A percentile compares a stretch with the other conserved stretches of the same genome.
These are phyloP conservation scores for Dysdera silvatica DNA, from an alignment of 1,140 invertebrate genomes.

Conservation along the genomic window DNA sequence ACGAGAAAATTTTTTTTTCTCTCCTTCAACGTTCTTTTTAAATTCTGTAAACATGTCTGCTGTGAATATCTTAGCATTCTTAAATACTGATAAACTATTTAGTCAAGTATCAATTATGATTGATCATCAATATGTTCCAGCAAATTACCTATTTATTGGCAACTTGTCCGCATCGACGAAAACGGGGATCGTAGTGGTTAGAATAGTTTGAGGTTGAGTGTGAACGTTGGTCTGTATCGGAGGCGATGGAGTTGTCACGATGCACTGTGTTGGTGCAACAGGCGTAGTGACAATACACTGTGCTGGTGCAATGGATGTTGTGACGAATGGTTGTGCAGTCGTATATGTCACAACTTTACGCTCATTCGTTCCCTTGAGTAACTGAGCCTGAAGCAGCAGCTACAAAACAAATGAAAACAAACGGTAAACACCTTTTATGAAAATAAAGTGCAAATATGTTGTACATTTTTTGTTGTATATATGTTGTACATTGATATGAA, in stretches of 20 bases:
- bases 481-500: too few relatives aligned
- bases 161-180: slow-evolving; percentile 27
- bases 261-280: slow-evolving; percentile 15
- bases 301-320: slow-evolving; percentile 5
- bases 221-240: slow-evolving; percentile 17
- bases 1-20: too few relatives aligned
- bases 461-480: too few relatives aligned
- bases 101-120: not conserved
- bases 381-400: slow-evolving; percentile 26
- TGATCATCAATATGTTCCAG: not conserved
- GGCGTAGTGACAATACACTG: slow-evolving; percentile 1
- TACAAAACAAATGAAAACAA: slow-evolving; percentile 6
- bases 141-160: slow-evolving; percentile 20
- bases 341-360: slow-evolving; percentile 22
- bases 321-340: slow-evolving; percentile 11
- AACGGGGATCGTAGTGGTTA: slow-evolving; percentile 27
- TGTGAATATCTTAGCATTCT: not conserved
- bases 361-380: slow-evolving; percentile 22
- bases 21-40: too few relatives aligned
- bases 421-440: too few relatives aligned
- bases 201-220: slow-evolving; percentile 14
- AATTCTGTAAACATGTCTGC: not conserved
- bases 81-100: not conserved
- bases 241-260: slow-evolving; percentile 7
- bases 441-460: too few relatives aligned